Conservation (phyloP, 2,113 vertebrate species). For the Verasper variegatus region DNA sequence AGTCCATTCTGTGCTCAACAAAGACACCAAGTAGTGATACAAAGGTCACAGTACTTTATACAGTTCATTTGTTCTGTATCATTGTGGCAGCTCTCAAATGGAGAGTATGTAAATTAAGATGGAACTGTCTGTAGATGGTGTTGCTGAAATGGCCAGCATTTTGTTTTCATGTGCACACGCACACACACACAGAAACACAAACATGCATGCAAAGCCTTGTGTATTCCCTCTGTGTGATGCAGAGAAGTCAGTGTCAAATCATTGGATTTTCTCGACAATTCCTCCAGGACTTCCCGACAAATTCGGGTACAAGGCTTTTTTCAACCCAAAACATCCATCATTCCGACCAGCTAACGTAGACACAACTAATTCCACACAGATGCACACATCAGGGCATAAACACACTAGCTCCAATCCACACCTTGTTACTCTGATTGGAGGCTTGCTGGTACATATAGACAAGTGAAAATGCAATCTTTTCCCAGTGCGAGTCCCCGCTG, state of each 20-base stretch:
- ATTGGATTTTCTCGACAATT: constrained; percentile 9
- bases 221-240: constrained; percentile 40
- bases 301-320: constrained; percentile 39
- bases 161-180: constrained; percentile 26
- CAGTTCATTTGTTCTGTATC: neutral
- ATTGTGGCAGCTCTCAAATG: constrained; percentile 33
- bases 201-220: neutral
- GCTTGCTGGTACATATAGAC: constrained; percentile 49
- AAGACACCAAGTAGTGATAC: constrained; percentile 19
- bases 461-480: constrained; percentile 35
- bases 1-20: constrained; percentile 30
- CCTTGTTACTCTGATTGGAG: constrained; percentile 46
- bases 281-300: constrained; percentile 41
- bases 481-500: constrained; percentile 35
- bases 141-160: constrained; percentile 40
- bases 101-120: constrained; percentile 33
- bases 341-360: constrained; percentile 19
- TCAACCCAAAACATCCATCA: constrained; percentile 55
- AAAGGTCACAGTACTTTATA: neutral
- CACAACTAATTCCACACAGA: constrained; percentile 22
- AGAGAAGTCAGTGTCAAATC: constrained; percentile 54
- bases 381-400: constrained; percentile 1
- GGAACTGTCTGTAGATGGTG: constrained; percentile 28
- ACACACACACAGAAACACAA: neutral
- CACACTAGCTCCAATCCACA: neutral